Conservation (phyloP, 2,113 vertebrate genomes). For the Onychorhynchus coronatus region DNA sequence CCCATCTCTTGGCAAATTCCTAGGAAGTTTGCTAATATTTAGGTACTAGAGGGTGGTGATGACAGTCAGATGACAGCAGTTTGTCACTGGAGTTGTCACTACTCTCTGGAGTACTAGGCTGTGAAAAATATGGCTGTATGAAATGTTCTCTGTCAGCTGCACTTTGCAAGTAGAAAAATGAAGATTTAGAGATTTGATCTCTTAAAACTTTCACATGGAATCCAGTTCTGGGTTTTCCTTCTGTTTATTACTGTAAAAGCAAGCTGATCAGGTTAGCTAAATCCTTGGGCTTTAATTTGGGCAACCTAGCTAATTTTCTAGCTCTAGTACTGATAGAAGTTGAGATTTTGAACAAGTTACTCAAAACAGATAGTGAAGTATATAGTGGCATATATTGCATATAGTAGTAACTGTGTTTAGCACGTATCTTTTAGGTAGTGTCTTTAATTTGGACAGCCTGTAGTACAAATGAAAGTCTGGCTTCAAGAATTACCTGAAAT, state of each 20-base stretch:
- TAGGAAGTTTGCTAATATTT: background rate
- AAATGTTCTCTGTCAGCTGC: background rate
- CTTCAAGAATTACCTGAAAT: background rate
- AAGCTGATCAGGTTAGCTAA: background rate
- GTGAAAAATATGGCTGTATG: background rate
- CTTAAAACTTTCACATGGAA: background rate
- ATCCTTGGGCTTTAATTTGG: background rate
- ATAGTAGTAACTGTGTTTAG: background rate
- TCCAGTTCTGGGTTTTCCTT: background rate
- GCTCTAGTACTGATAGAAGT: background rate
- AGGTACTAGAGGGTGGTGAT: background rate
- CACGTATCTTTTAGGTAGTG: background rate
- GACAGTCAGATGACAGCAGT: background rate
- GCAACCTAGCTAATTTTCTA: background rate
- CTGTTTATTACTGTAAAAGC: background rate
- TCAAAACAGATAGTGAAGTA: background rate
- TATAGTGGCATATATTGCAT: background rate
- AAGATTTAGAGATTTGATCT: background rate
- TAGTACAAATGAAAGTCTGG: background rate
- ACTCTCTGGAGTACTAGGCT: background rate
- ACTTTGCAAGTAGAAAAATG: background rate
- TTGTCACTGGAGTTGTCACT: background rate
- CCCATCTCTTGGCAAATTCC: background rate
- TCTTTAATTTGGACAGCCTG: background rate
- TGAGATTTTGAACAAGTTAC: background rate